Percentiles rank a stretch among this genome's conserved stretches.
Evolutionary conservation across 2,797 vertebrate species (phyloP).

Genomic region (Myotis vivesi): DNA sequence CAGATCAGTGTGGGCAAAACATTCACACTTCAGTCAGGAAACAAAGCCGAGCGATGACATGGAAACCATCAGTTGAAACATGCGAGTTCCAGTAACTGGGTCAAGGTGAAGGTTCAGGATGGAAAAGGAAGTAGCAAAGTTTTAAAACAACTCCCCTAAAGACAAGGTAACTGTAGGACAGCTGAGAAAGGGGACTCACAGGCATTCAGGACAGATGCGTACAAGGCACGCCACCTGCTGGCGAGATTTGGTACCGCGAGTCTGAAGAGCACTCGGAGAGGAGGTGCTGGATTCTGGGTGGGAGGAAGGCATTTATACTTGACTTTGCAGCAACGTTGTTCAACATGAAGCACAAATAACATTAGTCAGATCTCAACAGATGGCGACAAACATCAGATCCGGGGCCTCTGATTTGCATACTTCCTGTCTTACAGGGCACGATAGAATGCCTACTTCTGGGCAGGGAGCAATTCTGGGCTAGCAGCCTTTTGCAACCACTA

Average conservation of each 20-base stretch:
- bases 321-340: conserved; percentile 1
- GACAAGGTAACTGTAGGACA: conserved; percentile 25
- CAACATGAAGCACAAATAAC: not conserved
- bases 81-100: not conserved
- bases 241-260: not conserved
- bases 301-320: not conserved
- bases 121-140: not conserved
- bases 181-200: not conserved
- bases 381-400: not conserved
- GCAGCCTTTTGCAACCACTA: not conserved
- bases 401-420: not conserved
- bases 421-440: not conserved
- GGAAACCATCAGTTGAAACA: not conserved
- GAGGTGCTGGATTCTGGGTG: not conserved
- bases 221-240: conserved; percentile 66
- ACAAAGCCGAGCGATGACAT: not conserved
- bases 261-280: not conserved
- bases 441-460: not conserved
- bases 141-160: conserved; percentile 49
- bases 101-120: not conserved
- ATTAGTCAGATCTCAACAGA: not conserved
- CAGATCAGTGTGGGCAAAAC: not conserved
- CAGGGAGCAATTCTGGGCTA: not conserved
- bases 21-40: not conserved
- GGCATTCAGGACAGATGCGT: not conserved